A percentile compares a stretch with the other conserved stretches of the same genome.
phyloP scores from a whole-genome alignment of 2,888 invertebrate species.

The Onchidella celtica region DNA sequence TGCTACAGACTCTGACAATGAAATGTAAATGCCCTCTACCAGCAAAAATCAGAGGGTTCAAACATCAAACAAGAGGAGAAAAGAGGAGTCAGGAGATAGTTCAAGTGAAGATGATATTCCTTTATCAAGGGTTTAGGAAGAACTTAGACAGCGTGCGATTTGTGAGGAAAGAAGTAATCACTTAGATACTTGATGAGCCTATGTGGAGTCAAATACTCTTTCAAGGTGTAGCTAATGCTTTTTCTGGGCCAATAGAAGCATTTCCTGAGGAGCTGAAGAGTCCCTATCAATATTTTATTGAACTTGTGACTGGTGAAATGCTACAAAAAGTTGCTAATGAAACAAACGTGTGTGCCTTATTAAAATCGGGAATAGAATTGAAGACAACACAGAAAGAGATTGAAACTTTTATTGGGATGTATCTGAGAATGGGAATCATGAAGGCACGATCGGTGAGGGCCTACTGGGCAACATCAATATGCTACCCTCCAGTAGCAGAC shows the following conservation, averaged over 20 bases:
- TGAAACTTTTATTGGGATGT: slow-evolving; percentile 39
- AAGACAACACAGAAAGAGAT: slow-evolving; percentile 50
- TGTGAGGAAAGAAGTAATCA: background rate
- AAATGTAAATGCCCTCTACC: background rate
- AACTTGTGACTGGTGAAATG: slow-evolving; percentile 27
- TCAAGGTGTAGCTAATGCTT: background rate
- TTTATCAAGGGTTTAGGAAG: background rate
- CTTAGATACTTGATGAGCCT: slow-evolving; percentile 1
- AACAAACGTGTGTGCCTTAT: slow-evolving; percentile 18
- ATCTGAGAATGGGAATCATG: slow-evolving; percentile 46
- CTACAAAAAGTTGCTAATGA: background rate
- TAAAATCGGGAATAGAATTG: slow-evolving; percentile 40
- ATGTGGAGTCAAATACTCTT: slow-evolving; percentile 7
- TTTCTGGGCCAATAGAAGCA: background rate
- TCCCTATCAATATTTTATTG: slow-evolving; percentile 12
- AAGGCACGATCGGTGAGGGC: slow-evolving; percentile 38
- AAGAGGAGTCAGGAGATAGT: background rate
- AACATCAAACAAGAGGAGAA: background rate
- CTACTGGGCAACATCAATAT: slow-evolving; percentile 46
- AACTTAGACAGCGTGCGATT: background rate
- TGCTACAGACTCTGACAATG: background rate
- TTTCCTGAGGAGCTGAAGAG: background rate
- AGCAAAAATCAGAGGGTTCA: background rate
- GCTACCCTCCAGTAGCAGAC: slow-evolving; percentile 44
- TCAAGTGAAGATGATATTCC: slow-evolving; percentile 17